These are phyloP conservation scores for Cochlearius cochlearius DNA, from an alignment of 2,113 vertebrate genomes.

Conservation along the genomic window DNA sequence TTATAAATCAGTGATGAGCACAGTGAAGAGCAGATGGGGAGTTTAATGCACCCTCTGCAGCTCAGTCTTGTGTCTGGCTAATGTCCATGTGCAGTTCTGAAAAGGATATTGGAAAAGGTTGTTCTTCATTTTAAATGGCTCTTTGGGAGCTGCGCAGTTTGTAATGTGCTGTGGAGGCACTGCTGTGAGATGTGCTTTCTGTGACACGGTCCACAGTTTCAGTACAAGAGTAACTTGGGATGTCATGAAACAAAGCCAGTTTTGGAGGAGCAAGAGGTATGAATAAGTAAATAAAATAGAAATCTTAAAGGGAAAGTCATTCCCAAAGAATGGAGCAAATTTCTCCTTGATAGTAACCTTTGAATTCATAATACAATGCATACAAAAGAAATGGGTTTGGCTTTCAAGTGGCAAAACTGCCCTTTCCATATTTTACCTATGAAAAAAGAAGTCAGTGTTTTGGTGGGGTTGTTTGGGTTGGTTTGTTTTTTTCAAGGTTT, in stretches of 20 bases:
- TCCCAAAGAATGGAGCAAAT: background rate
- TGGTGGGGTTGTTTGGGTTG: background rate
- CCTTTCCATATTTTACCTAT: background rate
- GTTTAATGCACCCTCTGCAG: conserved; percentile 52
- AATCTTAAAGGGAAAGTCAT: background rate
- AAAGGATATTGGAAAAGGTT: conserved; percentile 60
- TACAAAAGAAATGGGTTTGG: background rate
- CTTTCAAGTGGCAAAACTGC: background rate
- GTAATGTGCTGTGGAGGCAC: background rate
- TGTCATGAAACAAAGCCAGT: background rate
- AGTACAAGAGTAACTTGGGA: conserved; percentile 7
- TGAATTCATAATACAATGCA: too few relatives aligned
- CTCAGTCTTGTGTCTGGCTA: conserved; percentile 65
- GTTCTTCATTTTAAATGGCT: conserved; percentile 72
- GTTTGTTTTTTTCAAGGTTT: background rate
- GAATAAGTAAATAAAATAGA: background rate
- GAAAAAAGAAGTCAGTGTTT: background rate
- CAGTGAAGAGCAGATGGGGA: conserved; percentile 58
- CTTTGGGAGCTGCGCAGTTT: conserved; percentile 14
- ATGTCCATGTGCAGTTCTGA: conserved; percentile 53
- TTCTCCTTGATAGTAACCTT: background rate
- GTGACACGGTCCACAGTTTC: background rate
- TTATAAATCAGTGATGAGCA: conserved; percentile 55
- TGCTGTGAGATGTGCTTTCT: conserved; percentile 6
- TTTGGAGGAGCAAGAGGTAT: background rate